Evolutionary conservation across 2,888 invertebrate genomes (phyloP).

Genomic region (Drosophila imparisetae): DNA sequence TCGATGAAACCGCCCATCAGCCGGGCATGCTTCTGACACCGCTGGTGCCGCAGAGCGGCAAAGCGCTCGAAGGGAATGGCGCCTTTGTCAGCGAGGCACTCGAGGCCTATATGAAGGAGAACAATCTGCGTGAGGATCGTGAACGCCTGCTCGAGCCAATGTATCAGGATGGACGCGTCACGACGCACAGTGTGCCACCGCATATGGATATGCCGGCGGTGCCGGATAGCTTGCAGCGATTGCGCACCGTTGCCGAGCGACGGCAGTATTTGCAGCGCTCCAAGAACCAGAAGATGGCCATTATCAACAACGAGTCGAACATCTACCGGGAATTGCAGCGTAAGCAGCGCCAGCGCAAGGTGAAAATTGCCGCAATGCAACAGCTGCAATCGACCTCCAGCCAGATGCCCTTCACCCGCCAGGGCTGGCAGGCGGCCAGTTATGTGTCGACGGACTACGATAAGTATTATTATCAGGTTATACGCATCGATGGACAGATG

Average conservation of each 20-base stretch:
- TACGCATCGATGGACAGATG: constrained; percentile 74
- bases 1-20: constrained; percentile 79
- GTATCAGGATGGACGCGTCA: constrained; percentile 82
- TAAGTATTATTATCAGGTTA: constrained; percentile 83
- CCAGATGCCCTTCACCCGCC: constrained; percentile 82
- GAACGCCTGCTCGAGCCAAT: constrained; percentile 54
- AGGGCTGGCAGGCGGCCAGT: constrained; percentile 83
- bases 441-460: constrained; percentile 82
- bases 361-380: constrained; percentile 77
- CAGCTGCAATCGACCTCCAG: constrained; percentile 70
- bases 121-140: constrained; percentile 60
- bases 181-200: constrained; percentile 78
- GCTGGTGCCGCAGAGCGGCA: constrained; percentile 71
- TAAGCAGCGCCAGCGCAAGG: constrained; percentile 76
- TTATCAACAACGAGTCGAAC: constrained; percentile 84
- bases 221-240: constrained; percentile 82
- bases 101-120: constrained; percentile 85
- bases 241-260: constrained; percentile 86
- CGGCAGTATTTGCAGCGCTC: constrained; percentile 84
- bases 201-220: constrained; percentile 82
- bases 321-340: constrained; percentile 83
- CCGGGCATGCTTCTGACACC: constrained; percentile 84
- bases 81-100: constrained; percentile 85
- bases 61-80: constrained; percentile 72
- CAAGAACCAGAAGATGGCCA: constrained; percentile 81